Percentiles rank a stretch among this genome's conserved stretches.
Conservation (phyloP, 2,797 vertebrate species). For the Valencia hispanica region DNA sequence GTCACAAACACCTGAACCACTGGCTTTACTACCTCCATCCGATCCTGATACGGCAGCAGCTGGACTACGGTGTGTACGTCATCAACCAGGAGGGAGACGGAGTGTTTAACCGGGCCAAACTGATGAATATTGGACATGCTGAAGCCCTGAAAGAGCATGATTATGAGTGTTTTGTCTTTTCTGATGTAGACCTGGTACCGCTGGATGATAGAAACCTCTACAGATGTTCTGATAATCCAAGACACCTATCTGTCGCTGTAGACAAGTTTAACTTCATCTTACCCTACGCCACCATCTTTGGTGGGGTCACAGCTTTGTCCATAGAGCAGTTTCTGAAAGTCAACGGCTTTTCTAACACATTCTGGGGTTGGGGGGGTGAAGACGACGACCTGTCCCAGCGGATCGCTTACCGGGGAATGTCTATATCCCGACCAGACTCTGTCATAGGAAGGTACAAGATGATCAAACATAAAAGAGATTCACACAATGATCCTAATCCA, state of each 20-base stretch:
- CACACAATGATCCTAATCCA: slow-evolving; percentile 89
- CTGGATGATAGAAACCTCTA: slow-evolving; percentile 92
- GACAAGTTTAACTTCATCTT: slow-evolving; percentile 94
- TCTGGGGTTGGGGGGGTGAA: slow-evolving; percentile 15
- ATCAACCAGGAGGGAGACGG: slow-evolving; percentile 89
- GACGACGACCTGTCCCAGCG: slow-evolving; percentile 70
- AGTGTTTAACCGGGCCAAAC: slow-evolving; percentile 92
- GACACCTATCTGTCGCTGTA: slow-evolving; percentile 93
- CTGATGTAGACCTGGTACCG: slow-evolving; percentile 92
- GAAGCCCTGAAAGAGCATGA: slow-evolving; percentile 92
- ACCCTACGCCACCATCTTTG: slow-evolving; percentile 88
- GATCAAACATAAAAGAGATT: slow-evolving; percentile 89
- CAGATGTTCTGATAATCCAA: slow-evolving; percentile 88
- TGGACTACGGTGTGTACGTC: slow-evolving; percentile 88
- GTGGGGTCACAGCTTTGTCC: slow-evolving; percentile 90
- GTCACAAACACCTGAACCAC: slow-evolving; percentile 86
- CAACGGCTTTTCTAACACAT: slow-evolving; percentile 17
- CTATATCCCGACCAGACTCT: slow-evolving; percentile 86
- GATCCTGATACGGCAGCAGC: slow-evolving; percentile 85
- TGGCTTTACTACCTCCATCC: slow-evolving; percentile 88
- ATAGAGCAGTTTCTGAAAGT: slow-evolving; percentile 56
- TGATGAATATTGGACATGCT: slow-evolving; percentile 88
- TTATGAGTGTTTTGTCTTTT: slow-evolving; percentile 94
- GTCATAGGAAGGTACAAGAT: slow-evolving; percentile 87
- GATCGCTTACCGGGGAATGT: slow-evolving; percentile 82